phyloP scores from a whole-genome alignment of 2,113 vertebrate species.

The Syrmaticus mikado region DNA sequence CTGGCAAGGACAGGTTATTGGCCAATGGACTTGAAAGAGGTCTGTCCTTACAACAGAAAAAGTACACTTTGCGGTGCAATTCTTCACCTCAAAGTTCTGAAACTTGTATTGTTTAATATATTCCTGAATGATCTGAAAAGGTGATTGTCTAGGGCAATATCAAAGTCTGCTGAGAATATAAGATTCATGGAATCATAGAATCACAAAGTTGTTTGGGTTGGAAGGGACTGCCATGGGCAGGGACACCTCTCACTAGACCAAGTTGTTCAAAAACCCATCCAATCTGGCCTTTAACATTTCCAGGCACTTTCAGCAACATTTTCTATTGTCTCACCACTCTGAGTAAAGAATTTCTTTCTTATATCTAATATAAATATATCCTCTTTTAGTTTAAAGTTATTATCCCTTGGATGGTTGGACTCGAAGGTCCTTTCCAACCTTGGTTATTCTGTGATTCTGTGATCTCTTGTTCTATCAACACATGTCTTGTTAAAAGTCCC shows the following conservation, averaged over 20 bases:
- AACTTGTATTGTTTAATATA: background rate
- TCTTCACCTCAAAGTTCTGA: no score
- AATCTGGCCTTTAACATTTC: background rate
- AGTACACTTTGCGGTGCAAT: background rate
- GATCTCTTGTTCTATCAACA: no score
- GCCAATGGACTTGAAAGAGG: background rate
- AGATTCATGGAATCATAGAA: background rate
- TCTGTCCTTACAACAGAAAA: background rate
- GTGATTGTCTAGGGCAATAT: background rate
- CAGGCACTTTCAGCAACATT: background rate
- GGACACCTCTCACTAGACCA: background rate
- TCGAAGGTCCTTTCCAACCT: no score
- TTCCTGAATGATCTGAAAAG: background rate
- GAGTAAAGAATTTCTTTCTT: background rate
- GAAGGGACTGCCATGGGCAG: background rate
- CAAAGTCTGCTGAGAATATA: background rate
- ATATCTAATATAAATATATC: background rate
- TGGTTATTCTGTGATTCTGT: no score
- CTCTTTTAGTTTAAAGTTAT: background rate
- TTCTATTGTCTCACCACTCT: background rate
- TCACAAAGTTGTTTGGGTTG: background rate
- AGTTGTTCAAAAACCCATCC: background rate
- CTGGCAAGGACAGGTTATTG: background rate
- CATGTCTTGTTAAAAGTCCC: background rate
- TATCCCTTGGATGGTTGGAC: no score